phyloP scores from a whole-genome alignment of 1,140 invertebrate species.

The Polypedilum pembai region DNA sequence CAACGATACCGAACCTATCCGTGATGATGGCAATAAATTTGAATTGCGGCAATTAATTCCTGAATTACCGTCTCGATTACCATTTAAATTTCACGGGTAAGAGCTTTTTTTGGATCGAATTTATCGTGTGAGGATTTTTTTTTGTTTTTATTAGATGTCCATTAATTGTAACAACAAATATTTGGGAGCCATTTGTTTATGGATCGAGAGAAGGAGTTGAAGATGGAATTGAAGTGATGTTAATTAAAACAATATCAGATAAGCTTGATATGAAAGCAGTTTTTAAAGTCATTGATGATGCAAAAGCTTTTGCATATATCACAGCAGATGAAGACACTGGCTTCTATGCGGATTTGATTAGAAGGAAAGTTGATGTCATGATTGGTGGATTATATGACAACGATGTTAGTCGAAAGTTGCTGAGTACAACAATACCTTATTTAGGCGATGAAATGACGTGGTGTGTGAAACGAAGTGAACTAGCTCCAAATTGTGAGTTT shows the following conservation, averaged over 20 bases:
- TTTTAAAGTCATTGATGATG: neutral
- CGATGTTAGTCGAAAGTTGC: neutral
- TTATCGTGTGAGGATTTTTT: no score
- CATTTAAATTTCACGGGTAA: constrained; percentile 9
- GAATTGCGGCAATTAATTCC: neutral
- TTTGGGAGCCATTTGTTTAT: constrained; percentile 28
- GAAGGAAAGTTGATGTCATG: constrained; percentile 25
- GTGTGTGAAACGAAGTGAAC: constrained; percentile 23
- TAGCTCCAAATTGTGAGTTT: constrained; percentile 2
- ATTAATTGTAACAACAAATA: constrained; percentile 25
- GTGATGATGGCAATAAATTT: constrained; percentile 21
- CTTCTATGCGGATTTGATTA: constrained; percentile 9
- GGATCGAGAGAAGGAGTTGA: neutral
- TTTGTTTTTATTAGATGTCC: no score
- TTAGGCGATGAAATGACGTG: constrained; percentile 29
- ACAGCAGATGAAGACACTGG: constrained; percentile 18
- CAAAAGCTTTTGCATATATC: neutral
- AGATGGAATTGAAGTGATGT: constrained; percentile 22
- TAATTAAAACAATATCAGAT: constrained; percentile 29
- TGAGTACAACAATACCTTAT: constrained; percentile 29
- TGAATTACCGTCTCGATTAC: constrained; percentile 28
- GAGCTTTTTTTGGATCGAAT: no score
- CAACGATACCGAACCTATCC: neutral
- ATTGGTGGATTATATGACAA: constrained; percentile 30
- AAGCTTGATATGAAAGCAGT: constrained; percentile 22